Conservation (phyloP, 23 tunicate species). For the Oikopleura dioica region DNA sequence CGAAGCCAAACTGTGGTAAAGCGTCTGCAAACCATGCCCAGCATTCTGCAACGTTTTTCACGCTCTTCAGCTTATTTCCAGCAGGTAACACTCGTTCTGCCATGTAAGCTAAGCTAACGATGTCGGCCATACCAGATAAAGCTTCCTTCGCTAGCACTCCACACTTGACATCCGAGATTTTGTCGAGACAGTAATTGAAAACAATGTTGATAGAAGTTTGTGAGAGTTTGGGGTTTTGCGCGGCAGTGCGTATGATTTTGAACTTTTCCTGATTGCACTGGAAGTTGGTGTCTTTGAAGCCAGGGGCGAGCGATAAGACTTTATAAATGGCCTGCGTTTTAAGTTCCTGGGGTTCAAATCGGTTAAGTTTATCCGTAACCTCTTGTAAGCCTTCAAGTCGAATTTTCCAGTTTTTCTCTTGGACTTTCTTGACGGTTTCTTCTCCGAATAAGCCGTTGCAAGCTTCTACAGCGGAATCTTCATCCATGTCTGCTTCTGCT, state of each 20-base stretch:
- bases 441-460: slow-evolving; percentile 25
- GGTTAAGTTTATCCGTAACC: slow-evolving; percentile 14
- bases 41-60: not conserved
- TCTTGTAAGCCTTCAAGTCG: slow-evolving; percentile 68
- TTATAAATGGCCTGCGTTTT: slow-evolving; percentile 34
- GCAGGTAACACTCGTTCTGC: slow-evolving; percentile 25
- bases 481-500: slow-evolving; percentile 36
- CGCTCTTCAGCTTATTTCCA: not conserved
- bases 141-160: slow-evolving; percentile 45
- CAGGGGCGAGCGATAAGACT: slow-evolving; percentile 45
- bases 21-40: not conserved
- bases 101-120: slow-evolving; percentile 33
- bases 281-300: slow-evolving; percentile 73
- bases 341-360: not conserved
- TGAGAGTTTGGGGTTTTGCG: slow-evolving; percentile 26
- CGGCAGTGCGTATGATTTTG: slow-evolving; percentile 23
- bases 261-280: slow-evolving; percentile 69
- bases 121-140: slow-evolving; percentile 38
- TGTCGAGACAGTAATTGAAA: slow-evolving; percentile 33
- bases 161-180: slow-evolving; percentile 59
- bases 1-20: not conserved
- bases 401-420: slow-evolving; percentile 64
- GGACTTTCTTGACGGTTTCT: slow-evolving; percentile 32
- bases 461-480: slow-evolving; percentile 44
- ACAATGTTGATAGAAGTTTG: slow-evolving; percentile 38